Evolutionary conservation across 1,140 invertebrate species (phyloP), one percentile per base, ranked within the genome.

Genomic region (Zeugodacus cucurbitae): DNA sequence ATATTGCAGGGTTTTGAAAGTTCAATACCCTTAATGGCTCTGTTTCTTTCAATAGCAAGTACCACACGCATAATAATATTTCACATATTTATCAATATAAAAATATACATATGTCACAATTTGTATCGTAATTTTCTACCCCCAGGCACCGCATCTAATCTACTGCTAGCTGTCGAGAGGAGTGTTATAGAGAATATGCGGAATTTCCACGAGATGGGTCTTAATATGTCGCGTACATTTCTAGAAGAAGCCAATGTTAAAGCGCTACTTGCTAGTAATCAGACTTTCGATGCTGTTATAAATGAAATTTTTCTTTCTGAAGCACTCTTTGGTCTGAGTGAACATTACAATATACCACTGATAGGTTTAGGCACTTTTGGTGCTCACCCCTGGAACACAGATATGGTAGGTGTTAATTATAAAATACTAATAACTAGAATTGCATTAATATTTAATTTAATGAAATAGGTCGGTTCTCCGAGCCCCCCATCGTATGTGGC

Each of bases 401-500:
- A 90, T 26, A 74, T 93, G 62, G 91, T 89, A 44, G 17, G 29
- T 82, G 8, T 4, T 11, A 10, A 11, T 10, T 34, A 1, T 41
- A 6, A 14, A 8, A 37, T 14, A 37, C 6, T 1, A 74, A 37
- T 10, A 22, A 74, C 3, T 22, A 41, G n/a, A n/a, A n/a, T n/a
- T n/a, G n/a, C n/a, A n/a, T n/a, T n/a, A n/a, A n/a, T n/a, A n/a
- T n/a, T n/a, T n/a, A n/a, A n/a, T n/a, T n/a, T 59, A 54, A 22
- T 6, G 20, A 37, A 44, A 37, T 7, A 92, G 91, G 91, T 94
- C 20, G 93, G 91, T 7, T 94, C 93, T 37, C 93, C 93, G 22
- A 89, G 90, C 48, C 91, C 92, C 11, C 88, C 89, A 6, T 93
- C 94, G 0, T 94, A 94, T 88, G 91, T 94, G 22, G 92, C 94